These are phyloP conservation scores for Platygyra sinensis DNA, from an alignment of 64 coral and sea anemone genomes.

Conservation along the genomic window DNA sequence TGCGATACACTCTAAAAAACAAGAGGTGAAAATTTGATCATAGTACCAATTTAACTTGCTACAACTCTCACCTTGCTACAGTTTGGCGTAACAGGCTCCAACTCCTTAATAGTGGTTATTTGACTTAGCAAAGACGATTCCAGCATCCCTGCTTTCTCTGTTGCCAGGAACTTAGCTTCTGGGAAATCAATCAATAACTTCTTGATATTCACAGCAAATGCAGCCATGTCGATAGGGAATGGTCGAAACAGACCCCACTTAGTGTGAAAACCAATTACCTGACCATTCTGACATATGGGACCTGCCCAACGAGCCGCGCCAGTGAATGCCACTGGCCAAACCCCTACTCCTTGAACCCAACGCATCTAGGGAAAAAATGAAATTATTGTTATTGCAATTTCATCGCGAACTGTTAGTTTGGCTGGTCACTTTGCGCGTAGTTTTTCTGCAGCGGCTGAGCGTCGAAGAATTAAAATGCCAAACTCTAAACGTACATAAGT, in stretches of 20 bases:
- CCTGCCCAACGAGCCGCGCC: conserved; percentile 85
- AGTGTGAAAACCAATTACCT: conserved; percentile 70
- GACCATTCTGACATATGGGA: conserved; percentile 64
- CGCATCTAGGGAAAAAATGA: conserved; percentile 61
- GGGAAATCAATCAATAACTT: conserved; percentile 69
- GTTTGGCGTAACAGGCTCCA: conserved; percentile 70
- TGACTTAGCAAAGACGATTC: conserved; percentile 81
- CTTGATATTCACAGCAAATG: conserved; percentile 81
- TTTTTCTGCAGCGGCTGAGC: too few relatives aligned
- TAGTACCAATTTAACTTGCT: too few relatives aligned
- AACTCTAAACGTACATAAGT: too few relatives aligned
- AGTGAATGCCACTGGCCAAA: conserved; percentile 92
- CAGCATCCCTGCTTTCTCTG: conserved; percentile 76
- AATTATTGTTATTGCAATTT: not conserved
- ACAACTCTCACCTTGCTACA: conserved; percentile 64
- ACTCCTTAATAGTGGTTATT: conserved; percentile 58
- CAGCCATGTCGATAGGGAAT: conserved; percentile 94
- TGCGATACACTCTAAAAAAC: too few relatives aligned
- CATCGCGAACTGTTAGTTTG: too few relatives aligned
- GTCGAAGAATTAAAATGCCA: too few relatives aligned
- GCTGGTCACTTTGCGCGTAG: too few relatives aligned
- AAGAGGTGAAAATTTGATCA: too few relatives aligned
- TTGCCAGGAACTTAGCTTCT: conserved; percentile 52
- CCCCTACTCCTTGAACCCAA: conserved; percentile 75
- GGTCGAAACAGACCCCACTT: conserved; percentile 85